phyloP scores from a whole-genome alignment of 1,140 invertebrate genomes.

The Aculops lycopersici region DNA sequence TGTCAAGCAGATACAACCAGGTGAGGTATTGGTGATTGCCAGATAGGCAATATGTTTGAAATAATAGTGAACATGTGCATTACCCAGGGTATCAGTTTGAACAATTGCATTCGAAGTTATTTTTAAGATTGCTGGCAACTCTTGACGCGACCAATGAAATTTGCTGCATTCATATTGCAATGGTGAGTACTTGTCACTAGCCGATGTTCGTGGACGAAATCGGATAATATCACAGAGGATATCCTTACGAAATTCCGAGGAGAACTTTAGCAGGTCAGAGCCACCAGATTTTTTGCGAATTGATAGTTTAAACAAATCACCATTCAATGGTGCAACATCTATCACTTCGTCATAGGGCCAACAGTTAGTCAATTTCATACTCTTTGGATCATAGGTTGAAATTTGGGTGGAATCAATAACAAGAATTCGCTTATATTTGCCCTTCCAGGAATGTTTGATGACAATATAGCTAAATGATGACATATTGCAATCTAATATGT shows the following conservation, averaged over 20 bases:
- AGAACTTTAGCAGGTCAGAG: conserved; percentile 75
- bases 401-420: conserved; percentile 76
- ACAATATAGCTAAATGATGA: conserved; percentile 85
- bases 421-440: conserved; percentile 89
- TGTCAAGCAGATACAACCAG: conserved; percentile 49
- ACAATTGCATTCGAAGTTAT: conserved; percentile 56
- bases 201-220: conserved; percentile 1
- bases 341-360: conserved; percentile 56
- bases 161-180: conserved; percentile 47
- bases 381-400: conserved; percentile 70
- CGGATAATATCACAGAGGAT: conserved; percentile 17
- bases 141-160: conserved; percentile 71
- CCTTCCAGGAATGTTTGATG: conserved; percentile 81
- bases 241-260: conserved; percentile 69
- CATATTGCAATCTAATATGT: too few species aligned
- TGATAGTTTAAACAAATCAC: conserved; percentile 8
- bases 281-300: conserved; percentile 27
- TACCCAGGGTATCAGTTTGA: conserved; percentile 34
- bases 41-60: conserved; percentile 68
- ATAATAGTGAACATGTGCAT: conserved; percentile 43
- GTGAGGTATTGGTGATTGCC: conserved; percentile 21
- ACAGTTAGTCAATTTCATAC: conserved; percentile 77
- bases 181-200: conserved; percentile 7
- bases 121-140: conserved; percentile 52
- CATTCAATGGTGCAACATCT: conserved; percentile 25